phyloP scores from a whole-genome alignment of 37 sponge, comb jelly and placozoan species.

The Tethya wilhelma region DNA sequence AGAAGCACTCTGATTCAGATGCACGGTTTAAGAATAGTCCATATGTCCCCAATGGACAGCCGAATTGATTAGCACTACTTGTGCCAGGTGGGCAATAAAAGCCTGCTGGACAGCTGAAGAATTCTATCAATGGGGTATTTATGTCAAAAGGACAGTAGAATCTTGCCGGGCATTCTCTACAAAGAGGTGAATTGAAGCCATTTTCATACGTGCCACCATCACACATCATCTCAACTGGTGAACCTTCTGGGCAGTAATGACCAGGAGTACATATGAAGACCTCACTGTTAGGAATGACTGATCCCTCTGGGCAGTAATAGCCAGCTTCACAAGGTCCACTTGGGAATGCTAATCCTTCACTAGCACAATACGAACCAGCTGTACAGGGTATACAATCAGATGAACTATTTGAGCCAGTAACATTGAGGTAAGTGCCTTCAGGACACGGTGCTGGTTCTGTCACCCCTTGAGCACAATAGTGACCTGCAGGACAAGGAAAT shows the following conservation, averaged over 20 bases:
- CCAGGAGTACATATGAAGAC: constrained; percentile 2
- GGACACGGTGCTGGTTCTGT: neutral
- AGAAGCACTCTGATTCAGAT: neutral
- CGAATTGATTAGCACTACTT: neutral
- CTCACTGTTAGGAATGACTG: neutral
- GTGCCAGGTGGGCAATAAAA: constrained; percentile 6
- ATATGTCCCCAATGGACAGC: neutral
- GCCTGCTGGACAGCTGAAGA: neutral
- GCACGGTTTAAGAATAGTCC: neutral
- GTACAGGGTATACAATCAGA: constrained; percentile 13
- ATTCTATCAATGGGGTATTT: neutral
- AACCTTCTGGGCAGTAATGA: constrained; percentile 9
- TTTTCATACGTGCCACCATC: neutral
- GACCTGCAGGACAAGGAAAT: constrained; percentile 18
- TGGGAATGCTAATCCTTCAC: neutral
- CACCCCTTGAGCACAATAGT: constrained; percentile 8
- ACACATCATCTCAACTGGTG: neutral
- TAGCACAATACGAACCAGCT: constrained; percentile 6
- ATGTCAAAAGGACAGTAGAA: neutral
- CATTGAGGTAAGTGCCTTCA: constrained; percentile 1
- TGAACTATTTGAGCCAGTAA: neutral
- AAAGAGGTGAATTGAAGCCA: neutral
- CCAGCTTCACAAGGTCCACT: constrained; percentile 13
- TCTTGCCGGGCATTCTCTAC: neutral
- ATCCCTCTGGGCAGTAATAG: constrained; percentile 6